A percentile compares a stretch with the other conserved stretches of the same genome.
Evolutionary conservation across 2,888 invertebrate genomes (phyloP).

Genomic region (Coenonympha glycerion): DNA sequence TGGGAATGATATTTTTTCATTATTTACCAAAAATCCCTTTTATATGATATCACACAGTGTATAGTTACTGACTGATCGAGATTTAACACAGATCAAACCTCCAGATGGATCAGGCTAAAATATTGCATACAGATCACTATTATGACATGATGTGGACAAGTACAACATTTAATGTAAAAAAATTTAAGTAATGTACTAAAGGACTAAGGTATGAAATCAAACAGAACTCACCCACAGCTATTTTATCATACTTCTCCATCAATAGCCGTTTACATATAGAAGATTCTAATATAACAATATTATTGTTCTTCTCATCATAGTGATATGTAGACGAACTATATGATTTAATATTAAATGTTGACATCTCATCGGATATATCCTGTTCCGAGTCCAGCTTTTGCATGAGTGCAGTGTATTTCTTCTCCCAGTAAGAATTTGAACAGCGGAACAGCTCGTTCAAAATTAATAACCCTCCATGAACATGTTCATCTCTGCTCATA

Average conservation of each 20-base stretch:
- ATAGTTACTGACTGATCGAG: no score
- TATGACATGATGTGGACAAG: no score
- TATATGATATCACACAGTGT: no score
- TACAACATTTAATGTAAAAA: no score
- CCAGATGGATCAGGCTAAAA: no score
- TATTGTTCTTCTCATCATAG: slow-evolving; percentile 55
- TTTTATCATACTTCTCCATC: slow-evolving; percentile 87
- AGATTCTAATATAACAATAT: slow-evolving; percentile 81
- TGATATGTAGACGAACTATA: slow-evolving; percentile 46
- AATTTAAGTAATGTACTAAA: background rate
- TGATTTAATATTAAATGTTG: slow-evolving; percentile 69
- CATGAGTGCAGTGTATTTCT: slow-evolving; percentile 83
- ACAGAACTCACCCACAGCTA: slow-evolving; percentile 74
- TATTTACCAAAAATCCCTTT: no score
- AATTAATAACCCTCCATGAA: slow-evolving; percentile 93
- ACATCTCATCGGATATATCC: slow-evolving; percentile 68
- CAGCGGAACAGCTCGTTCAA: slow-evolving; percentile 95
- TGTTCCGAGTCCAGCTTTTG: slow-evolving; percentile 73
- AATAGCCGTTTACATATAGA: slow-evolving; percentile 89
- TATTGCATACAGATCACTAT: no score
- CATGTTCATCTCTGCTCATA: slow-evolving; percentile 89
- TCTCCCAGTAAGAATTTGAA: slow-evolving; percentile 91
- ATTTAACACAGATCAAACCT: no score
- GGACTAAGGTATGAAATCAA: background rate
- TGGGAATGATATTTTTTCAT: no score